Conservation (phyloP, 2,113 vertebrate species). For the Oenanthe melanoleuca region DNA sequence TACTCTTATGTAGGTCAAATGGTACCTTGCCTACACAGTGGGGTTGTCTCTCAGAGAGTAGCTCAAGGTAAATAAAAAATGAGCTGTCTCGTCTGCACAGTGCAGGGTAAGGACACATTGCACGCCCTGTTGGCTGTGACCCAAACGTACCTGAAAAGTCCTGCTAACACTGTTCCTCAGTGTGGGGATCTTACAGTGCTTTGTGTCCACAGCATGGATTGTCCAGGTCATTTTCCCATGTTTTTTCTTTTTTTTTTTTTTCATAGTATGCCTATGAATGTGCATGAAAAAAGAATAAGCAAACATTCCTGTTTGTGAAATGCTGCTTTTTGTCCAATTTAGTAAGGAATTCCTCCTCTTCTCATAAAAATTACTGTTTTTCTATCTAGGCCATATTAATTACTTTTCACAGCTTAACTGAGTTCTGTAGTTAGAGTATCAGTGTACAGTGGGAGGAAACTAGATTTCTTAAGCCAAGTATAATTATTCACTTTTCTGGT, state of each 20-base stretch:
- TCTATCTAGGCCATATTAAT: neutral
- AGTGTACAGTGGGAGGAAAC: neutral
- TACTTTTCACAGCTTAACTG: neutral
- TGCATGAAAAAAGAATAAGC: neutral
- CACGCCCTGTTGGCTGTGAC: neutral
- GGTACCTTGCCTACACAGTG: neutral
- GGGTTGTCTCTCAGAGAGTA: neutral
- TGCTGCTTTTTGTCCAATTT: neutral
- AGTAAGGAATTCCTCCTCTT: neutral
- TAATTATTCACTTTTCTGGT: neutral
- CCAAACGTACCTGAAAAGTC: neutral
- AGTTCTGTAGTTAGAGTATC: neutral
- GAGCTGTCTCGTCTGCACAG: neutral
- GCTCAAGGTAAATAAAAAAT: neutral
- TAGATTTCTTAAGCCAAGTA: neutral
- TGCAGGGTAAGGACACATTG: neutral
- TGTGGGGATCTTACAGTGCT: neutral
- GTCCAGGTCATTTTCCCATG: neutral
- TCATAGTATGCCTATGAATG: neutral
- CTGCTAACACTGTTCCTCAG: neutral
- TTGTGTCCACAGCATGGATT: neutral
- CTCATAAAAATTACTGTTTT: neutral
- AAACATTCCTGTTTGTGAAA: neutral
- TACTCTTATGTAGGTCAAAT: constrained; percentile 13
- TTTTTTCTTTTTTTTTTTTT: neutral